Conservation (phyloP, 2,113 vertebrate genomes). For the Fulmarus glacialis region DNA sequence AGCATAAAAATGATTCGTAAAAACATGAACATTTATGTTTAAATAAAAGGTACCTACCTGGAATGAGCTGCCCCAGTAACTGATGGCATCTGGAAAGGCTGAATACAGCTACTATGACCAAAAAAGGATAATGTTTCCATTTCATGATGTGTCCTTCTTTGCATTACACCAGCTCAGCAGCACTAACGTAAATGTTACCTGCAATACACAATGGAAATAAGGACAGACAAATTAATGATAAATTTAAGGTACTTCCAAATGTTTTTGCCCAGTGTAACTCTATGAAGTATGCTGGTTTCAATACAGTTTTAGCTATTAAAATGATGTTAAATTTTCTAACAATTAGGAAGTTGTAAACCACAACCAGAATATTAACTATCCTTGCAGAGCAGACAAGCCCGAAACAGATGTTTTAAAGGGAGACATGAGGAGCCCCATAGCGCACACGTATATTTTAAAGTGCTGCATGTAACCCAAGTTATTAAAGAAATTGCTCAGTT, state of each 20-base stretch:
- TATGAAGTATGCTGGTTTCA: not conserved
- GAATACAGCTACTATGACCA: constrained; percentile 81
- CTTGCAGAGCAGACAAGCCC: not conserved
- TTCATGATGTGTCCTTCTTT: constrained; percentile 84
- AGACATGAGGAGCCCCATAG: not conserved
- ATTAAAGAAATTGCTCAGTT: not conserved
- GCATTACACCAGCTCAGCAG: constrained; percentile 84
- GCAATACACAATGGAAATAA: not conserved
- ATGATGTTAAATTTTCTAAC: not conserved
- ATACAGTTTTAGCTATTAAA: not conserved
- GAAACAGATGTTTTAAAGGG: not conserved
- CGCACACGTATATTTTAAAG: not conserved
- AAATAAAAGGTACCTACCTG: constrained; percentile 82
- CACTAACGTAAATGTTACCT: constrained; percentile 51
- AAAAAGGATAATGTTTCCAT: constrained; percentile 82
- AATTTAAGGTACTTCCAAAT: not conserved
- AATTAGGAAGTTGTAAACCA: not conserved
- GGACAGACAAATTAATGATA: not conserved
- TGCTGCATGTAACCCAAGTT: not conserved
- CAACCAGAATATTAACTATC: not conserved
- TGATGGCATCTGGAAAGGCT: constrained; percentile 74
- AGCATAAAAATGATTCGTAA: not conserved
- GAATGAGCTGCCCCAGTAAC: constrained; percentile 79
- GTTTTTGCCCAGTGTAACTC: not conserved
- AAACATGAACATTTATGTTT: not conserved